Evolutionary conservation across 1,140 invertebrate genomes (phyloP).

Genomic region (Triops cancriformis): DNA sequence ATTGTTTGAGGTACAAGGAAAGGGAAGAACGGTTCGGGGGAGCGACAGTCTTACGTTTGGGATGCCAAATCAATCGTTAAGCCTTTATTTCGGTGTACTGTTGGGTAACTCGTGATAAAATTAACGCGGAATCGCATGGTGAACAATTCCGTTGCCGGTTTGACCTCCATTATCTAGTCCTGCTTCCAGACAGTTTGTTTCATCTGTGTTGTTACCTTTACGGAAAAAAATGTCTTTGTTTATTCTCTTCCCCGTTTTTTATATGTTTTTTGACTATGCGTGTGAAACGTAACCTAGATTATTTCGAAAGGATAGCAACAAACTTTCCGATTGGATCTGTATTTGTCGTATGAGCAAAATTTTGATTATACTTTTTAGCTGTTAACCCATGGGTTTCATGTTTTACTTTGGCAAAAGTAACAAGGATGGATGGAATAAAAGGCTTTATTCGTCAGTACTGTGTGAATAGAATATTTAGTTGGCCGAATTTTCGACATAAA

Average conservation of each 20-base stretch:
- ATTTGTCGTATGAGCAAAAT: background rate
- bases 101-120: background rate
- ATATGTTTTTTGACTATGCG: background rate
- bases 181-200: background rate
- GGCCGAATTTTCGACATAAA: too few relatives aligned
- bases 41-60: background rate
- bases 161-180: background rate
- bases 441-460: too few relatives aligned
- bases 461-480: too few relatives aligned
- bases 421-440: background rate
- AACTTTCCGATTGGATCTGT: background rate
- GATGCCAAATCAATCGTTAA: background rate
- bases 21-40: background rate
- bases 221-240: background rate
- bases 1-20: background rate
- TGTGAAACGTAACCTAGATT: background rate
- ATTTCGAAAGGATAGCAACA: background rate
- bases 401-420: background rate
- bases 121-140: background rate
- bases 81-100: background rate
- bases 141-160: background rate
- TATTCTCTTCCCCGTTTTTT: background rate
- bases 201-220: background rate
- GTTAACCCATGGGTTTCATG: background rate
- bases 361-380: background rate